phyloP scores from a whole-genome alignment of 2,113 vertebrate species.

The Ahaetulla prasina region DNA sequence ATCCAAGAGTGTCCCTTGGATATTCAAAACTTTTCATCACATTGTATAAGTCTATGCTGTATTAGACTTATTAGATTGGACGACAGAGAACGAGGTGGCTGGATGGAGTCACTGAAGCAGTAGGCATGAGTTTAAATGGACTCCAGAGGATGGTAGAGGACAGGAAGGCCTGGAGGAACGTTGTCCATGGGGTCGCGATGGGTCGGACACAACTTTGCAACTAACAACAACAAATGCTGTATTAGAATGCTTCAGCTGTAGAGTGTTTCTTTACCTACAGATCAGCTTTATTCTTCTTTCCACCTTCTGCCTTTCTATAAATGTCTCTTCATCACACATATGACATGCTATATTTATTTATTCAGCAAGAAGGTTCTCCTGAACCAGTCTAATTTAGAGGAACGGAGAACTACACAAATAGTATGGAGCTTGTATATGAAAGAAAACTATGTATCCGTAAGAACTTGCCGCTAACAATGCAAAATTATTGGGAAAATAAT shows the following conservation, averaged over 20 bases:
- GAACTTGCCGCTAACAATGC: slow-evolving; percentile 38
- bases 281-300: slow-evolving; percentile 53
- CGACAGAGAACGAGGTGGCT: no score
- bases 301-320: slow-evolving; percentile 24
- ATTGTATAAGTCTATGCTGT: slow-evolving; percentile 62
- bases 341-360: slow-evolving; percentile 50
- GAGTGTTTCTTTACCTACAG: slow-evolving; percentile 45
- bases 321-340: slow-evolving; percentile 36
- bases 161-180: no score
- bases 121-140: no score
- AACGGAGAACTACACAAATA: background rate
- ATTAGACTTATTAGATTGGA: no score
- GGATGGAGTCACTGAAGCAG: no score
- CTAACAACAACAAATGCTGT: no score
- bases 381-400: slow-evolving; percentile 38
- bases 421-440: background rate
- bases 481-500: slow-evolving; percentile 20
- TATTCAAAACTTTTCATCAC: slow-evolving; percentile 48
- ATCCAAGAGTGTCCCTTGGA: slow-evolving; percentile 3
- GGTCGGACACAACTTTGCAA: no score
- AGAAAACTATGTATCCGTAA: background rate
- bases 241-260: slow-evolving; percentile 57
- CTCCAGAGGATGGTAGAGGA: no score
- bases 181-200: no score
- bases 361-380: slow-evolving; percentile 37